phyloP scores from a whole-genome alignment of 2,888 invertebrate species.

The Megaustenia siamemsis region DNA sequence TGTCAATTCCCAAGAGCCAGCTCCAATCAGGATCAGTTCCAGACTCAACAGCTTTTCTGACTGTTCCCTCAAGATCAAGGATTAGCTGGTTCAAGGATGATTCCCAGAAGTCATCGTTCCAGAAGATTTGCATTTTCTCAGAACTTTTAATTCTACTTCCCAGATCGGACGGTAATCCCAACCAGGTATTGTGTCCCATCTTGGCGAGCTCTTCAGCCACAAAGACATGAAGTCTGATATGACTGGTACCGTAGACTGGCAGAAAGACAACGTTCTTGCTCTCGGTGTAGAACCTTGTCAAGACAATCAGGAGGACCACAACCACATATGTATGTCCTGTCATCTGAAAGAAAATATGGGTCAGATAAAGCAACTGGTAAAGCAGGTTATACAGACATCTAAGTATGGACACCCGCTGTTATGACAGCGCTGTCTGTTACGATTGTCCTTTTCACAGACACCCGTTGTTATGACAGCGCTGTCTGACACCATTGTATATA shows the following conservation, averaged over 20 bases:
- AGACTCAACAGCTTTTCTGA: background rate
- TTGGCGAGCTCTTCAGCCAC: background rate
- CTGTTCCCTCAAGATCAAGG: background rate
- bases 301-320: too few species aligned
- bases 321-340: too few species aligned
- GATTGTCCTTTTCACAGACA: too few species aligned
- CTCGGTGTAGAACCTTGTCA: background rate
- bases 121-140: background rate
- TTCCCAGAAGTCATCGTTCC: background rate
- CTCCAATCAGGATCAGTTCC: background rate
- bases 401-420: too few species aligned
- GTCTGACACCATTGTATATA: too few species aligned
- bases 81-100: background rate
- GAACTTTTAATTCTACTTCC: background rate
- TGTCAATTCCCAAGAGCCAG: background rate
- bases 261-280: slow-evolving; percentile 17
- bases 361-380: too few species aligned
- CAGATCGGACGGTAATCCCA: background rate
- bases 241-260: background rate
- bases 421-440: too few species aligned
- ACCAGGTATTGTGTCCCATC: slow-evolving; percentile 5
- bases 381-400: too few species aligned
- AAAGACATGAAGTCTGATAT: background rate
- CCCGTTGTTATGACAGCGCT: too few species aligned
- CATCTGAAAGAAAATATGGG: too few species aligned